These are phyloP conservation scores for Heliconius nattereri DNA, from an alignment of 1,140 invertebrate species.

Conservation along the genomic window DNA sequence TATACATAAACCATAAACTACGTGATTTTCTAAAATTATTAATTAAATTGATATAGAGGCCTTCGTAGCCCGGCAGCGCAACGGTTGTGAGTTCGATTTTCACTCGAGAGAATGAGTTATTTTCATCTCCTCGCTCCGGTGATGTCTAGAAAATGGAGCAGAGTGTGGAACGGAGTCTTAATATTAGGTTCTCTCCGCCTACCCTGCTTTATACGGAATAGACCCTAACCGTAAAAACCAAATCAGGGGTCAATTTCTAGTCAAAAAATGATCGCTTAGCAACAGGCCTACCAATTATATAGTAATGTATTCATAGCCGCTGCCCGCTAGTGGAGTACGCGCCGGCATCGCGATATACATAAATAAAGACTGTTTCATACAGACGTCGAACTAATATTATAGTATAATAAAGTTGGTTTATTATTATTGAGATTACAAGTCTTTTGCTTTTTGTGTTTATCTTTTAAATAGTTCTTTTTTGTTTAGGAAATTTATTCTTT, in stretches of 20 bases:
- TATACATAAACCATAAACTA: background rate
- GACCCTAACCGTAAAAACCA: background rate
- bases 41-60: no score
- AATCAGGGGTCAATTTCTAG: background rate
- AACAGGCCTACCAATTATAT: constrained; percentile 16
- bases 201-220: no score
- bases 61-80: no score
- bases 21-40: no score
- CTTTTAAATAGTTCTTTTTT: background rate
- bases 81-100: no score
- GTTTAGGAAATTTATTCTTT: no score
- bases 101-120: no score
- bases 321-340: background rate
- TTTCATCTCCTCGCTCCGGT: no score
- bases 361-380: constrained; percentile 4
- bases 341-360: constrained; percentile 16
- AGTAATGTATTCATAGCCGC: constrained; percentile 24
- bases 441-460: background rate
- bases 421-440: background rate
- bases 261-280: constrained; percentile 16
- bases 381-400: background rate
- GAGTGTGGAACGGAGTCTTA: no score
- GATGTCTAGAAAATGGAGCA: no score
- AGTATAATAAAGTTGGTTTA: background rate
- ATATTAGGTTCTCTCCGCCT: no score